phyloP scores from a whole-genome alignment of 2,113 vertebrate genomes.

The Strix aluco region DNA sequence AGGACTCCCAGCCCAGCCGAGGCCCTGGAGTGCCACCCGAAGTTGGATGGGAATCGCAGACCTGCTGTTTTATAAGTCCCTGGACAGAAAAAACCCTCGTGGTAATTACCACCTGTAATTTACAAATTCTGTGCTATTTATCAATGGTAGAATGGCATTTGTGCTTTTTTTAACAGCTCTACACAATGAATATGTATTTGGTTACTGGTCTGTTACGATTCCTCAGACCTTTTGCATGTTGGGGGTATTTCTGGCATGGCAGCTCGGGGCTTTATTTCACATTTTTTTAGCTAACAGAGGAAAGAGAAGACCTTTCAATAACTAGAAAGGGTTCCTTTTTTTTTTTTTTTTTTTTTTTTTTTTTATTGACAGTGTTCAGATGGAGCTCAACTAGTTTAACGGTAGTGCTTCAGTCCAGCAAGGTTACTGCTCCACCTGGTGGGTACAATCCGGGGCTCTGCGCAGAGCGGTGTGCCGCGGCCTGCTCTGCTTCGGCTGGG shows the following conservation, averaged over 20 bases:
- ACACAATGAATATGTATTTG: too few species aligned
- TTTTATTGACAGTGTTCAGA: rapidly evolving
- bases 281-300: background rate
- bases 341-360: background rate
- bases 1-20: rapidly evolving
- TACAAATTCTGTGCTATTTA: background rate
- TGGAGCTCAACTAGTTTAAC: rapidly evolving
- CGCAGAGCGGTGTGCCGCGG: background rate
- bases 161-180: background rate
- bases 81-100: too few species aligned
- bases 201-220: background rate
- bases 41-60: rapidly evolving
- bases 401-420: rapidly evolving
- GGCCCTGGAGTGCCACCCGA: background rate
- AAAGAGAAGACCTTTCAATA: background rate
- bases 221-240: background rate
- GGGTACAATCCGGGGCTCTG: background rate
- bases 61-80: background rate
- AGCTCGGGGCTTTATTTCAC: background rate
- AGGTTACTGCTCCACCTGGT: conserved; percentile 19
- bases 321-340: rapidly evolving
- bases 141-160: rapidly evolving
- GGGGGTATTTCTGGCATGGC: background rate
- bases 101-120: background rate
- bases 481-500: background rate